Conservation (phyloP, 2,113 vertebrate genomes). For the Indicator indicator region DNA sequence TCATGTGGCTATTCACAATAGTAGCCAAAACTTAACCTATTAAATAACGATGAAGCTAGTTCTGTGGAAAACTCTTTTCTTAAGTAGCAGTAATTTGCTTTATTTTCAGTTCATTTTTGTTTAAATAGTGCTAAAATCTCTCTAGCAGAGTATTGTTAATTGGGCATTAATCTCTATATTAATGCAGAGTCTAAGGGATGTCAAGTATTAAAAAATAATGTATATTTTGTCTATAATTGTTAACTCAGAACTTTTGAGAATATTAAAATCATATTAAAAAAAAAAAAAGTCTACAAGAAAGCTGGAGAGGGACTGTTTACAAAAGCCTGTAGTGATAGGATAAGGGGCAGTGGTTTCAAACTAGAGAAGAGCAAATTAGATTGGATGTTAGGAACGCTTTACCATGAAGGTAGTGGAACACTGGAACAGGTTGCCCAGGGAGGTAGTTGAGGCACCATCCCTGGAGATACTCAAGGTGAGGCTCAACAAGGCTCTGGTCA, state of each 20-base stretch:
- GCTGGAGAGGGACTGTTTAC: no score
- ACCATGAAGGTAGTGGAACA: no score
- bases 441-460: no score
- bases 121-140: not conserved
- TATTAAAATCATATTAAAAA: not conserved
- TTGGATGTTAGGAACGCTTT: no score
- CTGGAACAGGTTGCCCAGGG: no score
- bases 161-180: not conserved
- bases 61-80: not conserved
- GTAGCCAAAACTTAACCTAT: not conserved
- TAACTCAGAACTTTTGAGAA: not conserved
- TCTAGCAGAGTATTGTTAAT: not conserved
- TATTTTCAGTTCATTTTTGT: not conserved
- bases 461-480: no score
- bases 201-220: not conserved
- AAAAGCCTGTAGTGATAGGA: no score
- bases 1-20: not conserved
- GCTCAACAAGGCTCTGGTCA: no score
- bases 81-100: not conserved
- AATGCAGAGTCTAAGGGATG: not conserved
- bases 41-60: not conserved
- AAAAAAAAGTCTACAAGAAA: no score
- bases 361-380: no score
- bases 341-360: no score
- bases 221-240: not conserved